Evolutionary conservation across 2,888 invertebrate species (phyloP).

Genomic region (Amblyjoppa proteus): DNA sequence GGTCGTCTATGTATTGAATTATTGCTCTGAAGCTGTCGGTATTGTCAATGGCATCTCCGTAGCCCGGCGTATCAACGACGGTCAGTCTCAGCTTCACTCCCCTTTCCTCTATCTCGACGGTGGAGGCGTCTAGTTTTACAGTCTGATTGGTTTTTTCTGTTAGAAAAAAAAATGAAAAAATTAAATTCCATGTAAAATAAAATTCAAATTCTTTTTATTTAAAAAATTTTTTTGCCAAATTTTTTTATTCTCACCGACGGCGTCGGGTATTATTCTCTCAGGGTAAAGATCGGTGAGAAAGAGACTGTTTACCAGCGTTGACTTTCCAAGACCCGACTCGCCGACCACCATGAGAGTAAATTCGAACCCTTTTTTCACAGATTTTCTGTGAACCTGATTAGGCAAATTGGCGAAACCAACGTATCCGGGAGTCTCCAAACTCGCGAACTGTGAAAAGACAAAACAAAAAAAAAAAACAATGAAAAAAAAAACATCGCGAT

Average conservation of each 20-base stretch:
- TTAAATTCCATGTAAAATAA: background rate
- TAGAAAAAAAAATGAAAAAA: slow-evolving; percentile 65
- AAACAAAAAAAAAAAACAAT: slow-evolving; percentile 42
- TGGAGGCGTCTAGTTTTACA: slow-evolving; percentile 97
- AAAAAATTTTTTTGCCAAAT: slow-evolving; percentile 3
- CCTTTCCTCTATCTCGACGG: slow-evolving; percentile 98
- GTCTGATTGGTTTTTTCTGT: slow-evolving; percentile 96
- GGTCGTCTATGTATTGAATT: slow-evolving; percentile 98
- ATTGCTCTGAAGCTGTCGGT: slow-evolving; percentile 97
- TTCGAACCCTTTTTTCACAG: slow-evolving; percentile 98
- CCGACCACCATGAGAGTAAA: slow-evolving; percentile 99
- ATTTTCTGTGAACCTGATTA: slow-evolving; percentile 98
- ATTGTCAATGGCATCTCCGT: slow-evolving; percentile 97
- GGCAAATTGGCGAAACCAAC: slow-evolving; percentile 97
- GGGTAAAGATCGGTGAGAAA: slow-evolving; percentile 98
- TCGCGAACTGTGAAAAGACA: slow-evolving; percentile 89
- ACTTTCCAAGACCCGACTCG: slow-evolving; percentile 96
- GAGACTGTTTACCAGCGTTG: slow-evolving; percentile 97
- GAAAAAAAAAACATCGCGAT: slow-evolving; percentile 20
- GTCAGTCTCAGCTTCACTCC: slow-evolving; percentile 97
- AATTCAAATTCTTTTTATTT: background rate
- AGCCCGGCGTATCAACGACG: slow-evolving; percentile 98
- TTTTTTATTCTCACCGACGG: slow-evolving; percentile 88
- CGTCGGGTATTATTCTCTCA: slow-evolving; percentile 95
- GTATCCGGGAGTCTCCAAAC: slow-evolving; percentile 94